Conservation (phyloP, 2,888 invertebrate species). For the Charanyca ferruginea region DNA sequence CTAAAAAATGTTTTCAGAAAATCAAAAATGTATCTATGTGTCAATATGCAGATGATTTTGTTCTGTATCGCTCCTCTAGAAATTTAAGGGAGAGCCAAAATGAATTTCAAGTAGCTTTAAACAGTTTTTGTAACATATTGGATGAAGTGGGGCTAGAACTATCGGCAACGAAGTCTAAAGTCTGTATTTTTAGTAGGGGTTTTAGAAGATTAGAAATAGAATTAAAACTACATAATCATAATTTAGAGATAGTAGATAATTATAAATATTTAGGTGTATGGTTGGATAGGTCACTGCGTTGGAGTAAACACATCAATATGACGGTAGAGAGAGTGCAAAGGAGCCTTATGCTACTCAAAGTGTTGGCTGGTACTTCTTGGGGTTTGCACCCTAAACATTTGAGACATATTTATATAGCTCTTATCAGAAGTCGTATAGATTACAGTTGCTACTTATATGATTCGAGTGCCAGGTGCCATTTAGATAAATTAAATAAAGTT, state of each 20-base stretch:
- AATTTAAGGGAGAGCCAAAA: not conserved
- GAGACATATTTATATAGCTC: constrained; percentile 1
- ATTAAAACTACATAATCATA: not conserved
- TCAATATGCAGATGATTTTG: constrained; percentile 1
- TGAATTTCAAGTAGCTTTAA: not conserved
- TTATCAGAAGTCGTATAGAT: constrained; percentile 17
- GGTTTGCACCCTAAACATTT: constrained; percentile 20
- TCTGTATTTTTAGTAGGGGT: not conserved
- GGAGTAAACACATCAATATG: not conserved
- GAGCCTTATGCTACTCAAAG: constrained; percentile 1
- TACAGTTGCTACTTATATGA: constrained; percentile 17
- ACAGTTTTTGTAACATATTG: constrained; percentile 1
- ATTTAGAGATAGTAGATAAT: not conserved
- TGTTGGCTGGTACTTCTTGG: constrained; percentile 10
- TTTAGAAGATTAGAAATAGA: not conserved
- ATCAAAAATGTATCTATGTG: not conserved
- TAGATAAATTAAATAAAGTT: constrained; percentile 14
- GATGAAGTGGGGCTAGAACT: not conserved
- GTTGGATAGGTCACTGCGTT: not conserved
- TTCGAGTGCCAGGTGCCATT: constrained; percentile 5
- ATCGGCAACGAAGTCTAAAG: not conserved
- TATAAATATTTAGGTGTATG: constrained; percentile 3
- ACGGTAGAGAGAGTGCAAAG: not conserved
- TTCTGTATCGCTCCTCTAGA: not conserved
- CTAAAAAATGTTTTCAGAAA: not conserved